These are phyloP conservation scores for Miichthys miiuy DNA, from an alignment of 2,797 vertebrate genomes.

Conservation along the genomic window DNA sequence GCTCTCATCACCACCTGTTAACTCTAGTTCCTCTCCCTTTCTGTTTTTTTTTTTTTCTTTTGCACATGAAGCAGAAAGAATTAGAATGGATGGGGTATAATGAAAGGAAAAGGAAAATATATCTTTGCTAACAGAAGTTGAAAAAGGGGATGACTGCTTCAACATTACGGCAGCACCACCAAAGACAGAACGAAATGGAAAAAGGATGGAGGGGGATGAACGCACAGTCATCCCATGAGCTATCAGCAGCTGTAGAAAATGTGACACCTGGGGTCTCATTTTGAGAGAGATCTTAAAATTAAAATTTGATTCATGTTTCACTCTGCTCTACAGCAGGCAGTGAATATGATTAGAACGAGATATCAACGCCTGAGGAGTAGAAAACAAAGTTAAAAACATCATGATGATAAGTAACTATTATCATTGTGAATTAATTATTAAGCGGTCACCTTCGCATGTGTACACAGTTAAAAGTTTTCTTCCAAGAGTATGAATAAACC, in stretches of 20 bases:
- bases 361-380: constrained; percentile 11
- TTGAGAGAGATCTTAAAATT: constrained; percentile 53
- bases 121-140: constrained; percentile 26
- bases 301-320: constrained; percentile 57
- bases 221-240: constrained; percentile 29
- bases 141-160: constrained; percentile 26
- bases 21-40: constrained; percentile 22
- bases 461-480: constrained; percentile 27
- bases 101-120: constrained; percentile 53
- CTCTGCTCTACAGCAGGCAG: constrained; percentile 22
- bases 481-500: constrained; percentile 62
- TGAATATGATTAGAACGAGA: constrained; percentile 37
- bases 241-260: constrained; percentile 54
- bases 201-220: constrained; percentile 30
- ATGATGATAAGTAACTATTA: constrained; percentile 50
- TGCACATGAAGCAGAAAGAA: constrained; percentile 25
- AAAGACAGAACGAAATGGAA: constrained; percentile 39
- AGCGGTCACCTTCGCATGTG: constrained; percentile 35
- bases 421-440: constrained; percentile 47
- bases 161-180: constrained; percentile 20
- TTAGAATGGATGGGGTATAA: constrained; percentile 37
- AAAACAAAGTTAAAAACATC: constrained; percentile 42
- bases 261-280: constrained; percentile 56
- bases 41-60: constrained; percentile 11
- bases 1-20: constrained; percentile 60